Evolutionary conservation across 2,113 vertebrate genomes (phyloP).

Genomic region (Ornithorhynchus anatinus): DNA sequence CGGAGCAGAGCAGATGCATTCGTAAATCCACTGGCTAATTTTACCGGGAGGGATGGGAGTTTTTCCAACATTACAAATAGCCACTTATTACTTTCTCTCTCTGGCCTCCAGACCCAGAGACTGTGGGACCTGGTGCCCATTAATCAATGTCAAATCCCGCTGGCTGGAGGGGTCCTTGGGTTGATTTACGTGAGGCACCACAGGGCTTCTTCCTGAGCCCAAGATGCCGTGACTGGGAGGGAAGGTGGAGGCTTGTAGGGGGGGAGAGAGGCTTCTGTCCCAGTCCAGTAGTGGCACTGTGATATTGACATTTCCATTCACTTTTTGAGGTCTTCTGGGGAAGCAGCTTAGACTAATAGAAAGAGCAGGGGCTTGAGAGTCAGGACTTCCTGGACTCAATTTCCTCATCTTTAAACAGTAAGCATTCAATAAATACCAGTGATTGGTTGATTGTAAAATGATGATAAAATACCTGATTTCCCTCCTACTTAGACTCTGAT

Average conservation of each 20-base stretch:
- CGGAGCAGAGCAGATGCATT: too few relatives aligned
- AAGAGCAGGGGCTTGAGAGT: neutral
- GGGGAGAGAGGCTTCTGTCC: neutral
- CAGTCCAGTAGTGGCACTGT: neutral
- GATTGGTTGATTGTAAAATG: too few relatives aligned
- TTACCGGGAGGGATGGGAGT: neutral
- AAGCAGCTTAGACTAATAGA: neutral
- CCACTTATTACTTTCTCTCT: neutral
- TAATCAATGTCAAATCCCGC: neutral
- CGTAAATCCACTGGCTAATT: neutral
- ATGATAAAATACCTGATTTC: too few relatives aligned
- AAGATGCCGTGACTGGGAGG: neutral
- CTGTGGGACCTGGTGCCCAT: neutral
- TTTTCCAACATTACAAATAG: neutral
- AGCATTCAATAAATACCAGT: too few relatives aligned
- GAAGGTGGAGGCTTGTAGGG: neutral
- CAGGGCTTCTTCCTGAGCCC: neutral
- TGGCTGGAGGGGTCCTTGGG: neutral
- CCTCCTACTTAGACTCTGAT: too few relatives aligned
- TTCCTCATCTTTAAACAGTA: neutral
- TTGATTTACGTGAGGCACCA: neutral
- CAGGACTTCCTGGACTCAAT: rapidly evolving
- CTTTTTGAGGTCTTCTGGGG: neutral
- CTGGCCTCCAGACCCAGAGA: neutral
- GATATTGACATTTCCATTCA: too few relatives aligned